Base-by-base conservation (phyloP, 2,113 vertebrate genomes). In the Uria aalge region DNA sequence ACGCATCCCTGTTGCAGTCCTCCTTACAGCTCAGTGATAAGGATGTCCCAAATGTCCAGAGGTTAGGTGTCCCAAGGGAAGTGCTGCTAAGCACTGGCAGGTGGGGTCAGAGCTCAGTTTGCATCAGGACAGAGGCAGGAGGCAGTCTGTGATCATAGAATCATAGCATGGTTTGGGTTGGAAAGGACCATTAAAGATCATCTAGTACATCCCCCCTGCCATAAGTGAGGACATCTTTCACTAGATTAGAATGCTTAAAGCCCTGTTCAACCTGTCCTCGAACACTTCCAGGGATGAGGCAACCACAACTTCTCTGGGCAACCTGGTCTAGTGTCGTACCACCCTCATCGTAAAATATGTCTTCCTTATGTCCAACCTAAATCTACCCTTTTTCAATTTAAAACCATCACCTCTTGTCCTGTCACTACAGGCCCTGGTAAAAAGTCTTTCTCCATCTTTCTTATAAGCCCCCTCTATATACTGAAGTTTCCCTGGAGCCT, bases 231-330 rank as follows among this genome's bases (percentile, higher is more conserved):
- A 14, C 24, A 43, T 2, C 20, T 78, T 29, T 6, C 40, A 12
- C 40, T 6, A 12, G 12, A 18, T 2, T 15, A 47, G 23, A 20
- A 12, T 2, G 4, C 21, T 55, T n/a, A 13, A 6, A 80, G 59
- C 7, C 20, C 11, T 3, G 0, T 40, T 30, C 57, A 50, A 5
- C n/a, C 24, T 64, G n/a, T 2, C 12, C 59, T 73, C 1, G 2
- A 32, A 26, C 13, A 5, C 41, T 21, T 3, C 24, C 16, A 80
- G 41, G 41, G 36, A 29, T 15, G 67, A 5, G 5, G 11, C 40
- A 32, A 0, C 43, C 32, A 52, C 36, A 41, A 1, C 22, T 4
- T 15, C 22, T 13, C 32, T 43, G 30, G 52, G 59, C 11, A 81
- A 6, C 32, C 60, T 48, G n/a, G 1, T 8, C 24, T 43, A 48